Base-by-base conservation (phyloP, 2,888 invertebrate species). In the Lochmaea capreae region DNA sequence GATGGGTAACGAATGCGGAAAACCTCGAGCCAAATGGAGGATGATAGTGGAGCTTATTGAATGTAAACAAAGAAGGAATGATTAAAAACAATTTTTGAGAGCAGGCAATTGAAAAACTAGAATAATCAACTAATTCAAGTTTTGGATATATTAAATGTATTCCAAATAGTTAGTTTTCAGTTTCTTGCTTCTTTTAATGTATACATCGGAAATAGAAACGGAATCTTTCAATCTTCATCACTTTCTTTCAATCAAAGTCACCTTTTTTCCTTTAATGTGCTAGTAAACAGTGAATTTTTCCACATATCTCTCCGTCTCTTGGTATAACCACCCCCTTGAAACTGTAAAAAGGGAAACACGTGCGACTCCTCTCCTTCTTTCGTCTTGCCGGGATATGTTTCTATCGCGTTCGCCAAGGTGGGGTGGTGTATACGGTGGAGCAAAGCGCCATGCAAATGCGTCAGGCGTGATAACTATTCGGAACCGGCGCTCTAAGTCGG, bases 391-490 rank as follows among this genome's bases (percentile, higher is more conserved):
- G 79, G 81, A 75, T 78, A 79, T 82, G 79, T 82, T 81, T 81
- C 79, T 79, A 79, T 80, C 85, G 80, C 81, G 80, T 79, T 81
- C 79, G 71, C 75, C 67, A 81, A 83, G 83, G 83, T 82, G 84
- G 83, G 83, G 83, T 62, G 69, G 69, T 82, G 81, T 80, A 81
- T 82, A 83, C 82, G 84, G 83, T 83, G 83, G 74, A 74, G 72
- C 62, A 70, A 73, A 71, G 84, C 84, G 86, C 86, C 87, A 87
- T 87, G 87, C 87, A 87, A 87, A 87, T 87, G 86, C 84, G 86
- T 85, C 86, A 84, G 86, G 86, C 86, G 87, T 86, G 87, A 86
- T 87, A 87, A 87, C 86, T 87, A 86, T 85, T 83, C 84, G 77
- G 85, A 78, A 84, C 85, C 85, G 85, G 86, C 86, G 86, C 85